Conservation (phyloP, 2,888 invertebrate genomes). For the Eristalis tenax region DNA sequence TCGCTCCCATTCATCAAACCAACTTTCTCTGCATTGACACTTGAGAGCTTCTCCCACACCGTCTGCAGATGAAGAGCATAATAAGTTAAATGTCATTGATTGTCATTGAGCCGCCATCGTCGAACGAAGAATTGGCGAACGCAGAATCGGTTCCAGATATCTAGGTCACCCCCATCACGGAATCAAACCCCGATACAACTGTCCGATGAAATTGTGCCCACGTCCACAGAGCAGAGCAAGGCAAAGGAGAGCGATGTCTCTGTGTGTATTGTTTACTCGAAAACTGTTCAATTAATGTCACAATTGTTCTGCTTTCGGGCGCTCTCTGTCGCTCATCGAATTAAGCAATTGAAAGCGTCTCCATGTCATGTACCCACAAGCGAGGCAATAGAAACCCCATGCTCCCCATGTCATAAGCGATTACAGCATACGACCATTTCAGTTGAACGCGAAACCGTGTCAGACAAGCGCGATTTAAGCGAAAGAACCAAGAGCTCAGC, state of each 20-base stretch:
- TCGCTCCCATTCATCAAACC: background rate
- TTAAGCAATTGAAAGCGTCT: constrained; percentile 56
- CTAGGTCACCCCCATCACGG: constrained; percentile 27
- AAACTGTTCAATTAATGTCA: constrained; percentile 58
- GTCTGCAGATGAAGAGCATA: background rate
- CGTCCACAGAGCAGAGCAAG: background rate
- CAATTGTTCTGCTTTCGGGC: background rate
- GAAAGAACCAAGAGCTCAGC: background rate
- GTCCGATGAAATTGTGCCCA: constrained; percentile 43
- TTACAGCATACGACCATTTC: constrained; percentile 28
- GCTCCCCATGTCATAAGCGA: background rate
- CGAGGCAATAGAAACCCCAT: constrained; percentile 28
- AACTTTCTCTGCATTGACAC: background rate
- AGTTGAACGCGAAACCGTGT: constrained; percentile 14
- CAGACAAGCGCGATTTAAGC: constrained; percentile 32
- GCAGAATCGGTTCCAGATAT: constrained; percentile 30
- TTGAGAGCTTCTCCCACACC: background rate
- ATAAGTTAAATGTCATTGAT: background rate
- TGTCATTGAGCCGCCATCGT: background rate
- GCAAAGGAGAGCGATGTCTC: background rate
- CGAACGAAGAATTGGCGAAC: constrained; percentile 7
- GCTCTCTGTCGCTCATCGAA: constrained; percentile 33
- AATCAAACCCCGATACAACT: constrained; percentile 59
- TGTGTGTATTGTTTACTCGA: constrained; percentile 6
- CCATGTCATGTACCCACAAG: constrained; percentile 29